Evolutionary conservation across 2,113 vertebrate species (phyloP).

Genomic region (Xiphophorus hellerii): DNA sequence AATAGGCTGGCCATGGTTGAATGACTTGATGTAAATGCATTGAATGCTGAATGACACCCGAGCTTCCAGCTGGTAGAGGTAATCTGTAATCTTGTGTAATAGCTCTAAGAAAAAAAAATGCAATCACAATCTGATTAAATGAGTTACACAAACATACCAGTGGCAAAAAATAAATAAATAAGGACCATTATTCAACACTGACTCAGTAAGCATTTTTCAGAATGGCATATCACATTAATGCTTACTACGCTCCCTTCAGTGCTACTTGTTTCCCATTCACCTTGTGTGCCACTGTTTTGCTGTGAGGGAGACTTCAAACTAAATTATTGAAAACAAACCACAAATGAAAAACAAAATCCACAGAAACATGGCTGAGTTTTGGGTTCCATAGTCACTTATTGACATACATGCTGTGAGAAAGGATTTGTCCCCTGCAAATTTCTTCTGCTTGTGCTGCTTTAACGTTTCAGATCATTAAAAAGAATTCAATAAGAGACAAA

Average conservation of each 20-base stretch:
- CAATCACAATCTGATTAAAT: constrained; percentile 60
- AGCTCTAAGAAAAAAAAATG: constrained; percentile 50
- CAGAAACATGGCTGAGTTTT: constrained; percentile 1
- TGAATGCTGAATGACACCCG: constrained; percentile 59
- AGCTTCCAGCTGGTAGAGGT: constrained; percentile 56
- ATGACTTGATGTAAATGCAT: constrained; percentile 70
- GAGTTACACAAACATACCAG: constrained; percentile 57
- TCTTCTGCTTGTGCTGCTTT: not conserved
- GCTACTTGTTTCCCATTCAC: constrained; percentile 44
- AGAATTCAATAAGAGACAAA: not conserved
- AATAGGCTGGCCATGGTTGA: constrained; percentile 33
- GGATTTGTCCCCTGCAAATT: not conserved
- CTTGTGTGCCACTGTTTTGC: constrained; percentile 16
- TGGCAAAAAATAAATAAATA: constrained; percentile 33
- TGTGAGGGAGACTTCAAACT: constrained; percentile 27
- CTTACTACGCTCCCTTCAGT: constrained; percentile 16
- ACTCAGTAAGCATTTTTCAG: constrained; percentile 55
- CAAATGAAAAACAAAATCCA: constrained; percentile 29
- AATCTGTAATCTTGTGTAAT: constrained; percentile 65
- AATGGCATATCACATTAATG: constrained; percentile 52
- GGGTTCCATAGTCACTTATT: not conserved
- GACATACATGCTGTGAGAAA: not conserved
- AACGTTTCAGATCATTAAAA: not conserved
- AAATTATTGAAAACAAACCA: constrained; percentile 36
- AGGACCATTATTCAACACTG: constrained; percentile 40